phyloP scores from a whole-genome alignment of 2,113 vertebrate genomes.

The Peromyscus californicus region DNA sequence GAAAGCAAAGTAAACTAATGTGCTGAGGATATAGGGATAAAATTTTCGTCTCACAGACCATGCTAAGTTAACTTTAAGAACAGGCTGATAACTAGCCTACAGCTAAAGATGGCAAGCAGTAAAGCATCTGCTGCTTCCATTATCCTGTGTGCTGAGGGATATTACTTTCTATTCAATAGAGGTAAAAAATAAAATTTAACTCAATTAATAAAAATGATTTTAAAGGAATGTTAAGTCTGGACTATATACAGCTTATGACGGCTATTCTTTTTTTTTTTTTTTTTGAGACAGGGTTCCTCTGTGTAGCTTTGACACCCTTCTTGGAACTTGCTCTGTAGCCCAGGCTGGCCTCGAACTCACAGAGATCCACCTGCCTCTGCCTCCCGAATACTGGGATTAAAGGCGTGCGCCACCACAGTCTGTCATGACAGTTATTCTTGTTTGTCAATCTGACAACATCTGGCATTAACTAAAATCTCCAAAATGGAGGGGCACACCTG shows the following conservation, averaged over 20 bases:
- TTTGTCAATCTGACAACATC: not conserved
- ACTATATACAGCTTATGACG: not conserved
- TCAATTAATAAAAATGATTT: constrained; percentile 11
- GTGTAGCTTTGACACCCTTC: too few relatives aligned
- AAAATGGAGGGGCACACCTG: not conserved
- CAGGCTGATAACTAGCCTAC: constrained; percentile 54
- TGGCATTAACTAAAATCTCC: not conserved
- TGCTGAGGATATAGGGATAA: constrained; percentile 76
- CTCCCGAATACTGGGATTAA: too few relatives aligned
- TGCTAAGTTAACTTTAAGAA: constrained; percentile 79
- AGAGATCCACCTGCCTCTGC: too few relatives aligned
- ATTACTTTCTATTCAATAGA: constrained; percentile 63
- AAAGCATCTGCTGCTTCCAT: not conserved
- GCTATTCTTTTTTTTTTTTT: not conserved
- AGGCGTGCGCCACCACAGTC: too few relatives aligned
- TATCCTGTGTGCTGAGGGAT: not conserved
- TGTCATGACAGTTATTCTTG: too few relatives aligned
- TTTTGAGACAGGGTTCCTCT: too few relatives aligned
- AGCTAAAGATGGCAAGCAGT: constrained; percentile 69
- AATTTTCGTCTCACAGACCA: constrained; percentile 83
- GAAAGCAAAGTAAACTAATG: constrained; percentile 75
- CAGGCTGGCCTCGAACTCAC: too few relatives aligned
- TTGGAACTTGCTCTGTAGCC: too few relatives aligned
- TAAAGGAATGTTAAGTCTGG: constrained; percentile 39
- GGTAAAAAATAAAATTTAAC: constrained; percentile 60